Evolutionary conservation across 2,888 invertebrate genomes (phyloP).

Genomic region (Drosophila flavopinicola): DNA sequence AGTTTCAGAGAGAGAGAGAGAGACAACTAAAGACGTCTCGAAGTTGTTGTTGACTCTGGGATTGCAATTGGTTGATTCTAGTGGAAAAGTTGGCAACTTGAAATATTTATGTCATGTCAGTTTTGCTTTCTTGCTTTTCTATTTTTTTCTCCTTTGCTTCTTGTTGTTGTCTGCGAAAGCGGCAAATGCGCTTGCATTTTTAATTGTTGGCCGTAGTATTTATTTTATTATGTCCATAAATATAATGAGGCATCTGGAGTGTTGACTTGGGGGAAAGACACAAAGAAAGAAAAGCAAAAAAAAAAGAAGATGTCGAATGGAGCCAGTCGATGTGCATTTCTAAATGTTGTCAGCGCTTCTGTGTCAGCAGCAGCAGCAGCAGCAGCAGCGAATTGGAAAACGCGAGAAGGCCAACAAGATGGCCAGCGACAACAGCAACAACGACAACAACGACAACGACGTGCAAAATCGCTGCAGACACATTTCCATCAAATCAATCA

Average conservation of each 20-base stretch:
- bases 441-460: slow-evolving; percentile 34
- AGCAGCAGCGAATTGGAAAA: slow-evolving; percentile 46
- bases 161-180: slow-evolving; percentile 58
- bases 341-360: slow-evolving; percentile 35
- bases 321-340: slow-evolving; percentile 34
- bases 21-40: background rate
- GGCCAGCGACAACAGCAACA: slow-evolving; percentile 23
- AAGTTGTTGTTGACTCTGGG: background rate
- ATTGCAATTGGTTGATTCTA: slow-evolving; percentile 10
- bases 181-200: slow-evolving; percentile 73
- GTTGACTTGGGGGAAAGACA: slow-evolving; percentile 40
- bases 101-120: slow-evolving; percentile 81
- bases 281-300: too few relatives aligned
- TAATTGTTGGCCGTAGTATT: slow-evolving; percentile 79
- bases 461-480: slow-evolving; percentile 69
- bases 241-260: slow-evolving; percentile 74
- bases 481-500: slow-evolving; percentile 82
- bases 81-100: slow-evolving; percentile 39
- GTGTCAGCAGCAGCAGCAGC: slow-evolving; percentile 32
- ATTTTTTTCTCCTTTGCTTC: slow-evolving; percentile 13
- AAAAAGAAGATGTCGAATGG: background rate
- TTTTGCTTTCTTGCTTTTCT: slow-evolving; percentile 48
- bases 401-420: slow-evolving; percentile 45
- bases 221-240: slow-evolving; percentile 82
- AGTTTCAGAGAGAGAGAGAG: background rate